phyloP scores from a whole-genome alignment of 1,140 invertebrate genomes.

The Pissodes strobi region DNA sequence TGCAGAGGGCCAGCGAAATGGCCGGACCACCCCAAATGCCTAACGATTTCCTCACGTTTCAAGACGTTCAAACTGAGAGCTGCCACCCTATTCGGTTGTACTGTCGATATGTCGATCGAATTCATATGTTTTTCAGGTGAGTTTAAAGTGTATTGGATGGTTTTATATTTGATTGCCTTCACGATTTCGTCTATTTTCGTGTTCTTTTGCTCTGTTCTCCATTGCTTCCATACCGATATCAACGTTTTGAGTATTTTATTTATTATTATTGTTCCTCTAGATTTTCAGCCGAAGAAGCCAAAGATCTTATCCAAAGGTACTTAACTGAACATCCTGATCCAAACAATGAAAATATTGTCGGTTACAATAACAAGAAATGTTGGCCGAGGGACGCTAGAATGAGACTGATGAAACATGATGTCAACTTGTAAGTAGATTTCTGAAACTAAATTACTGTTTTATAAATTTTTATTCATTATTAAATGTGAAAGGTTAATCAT shows the following conservation, averaged over 20 bases:
- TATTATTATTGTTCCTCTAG: constrained; percentile 56
- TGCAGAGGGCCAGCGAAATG: constrained; percentile 97
- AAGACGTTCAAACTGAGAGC: constrained; percentile 89
- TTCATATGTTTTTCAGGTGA: constrained; percentile 93
- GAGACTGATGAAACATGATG: constrained; percentile 99
- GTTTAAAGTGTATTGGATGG: not conserved
- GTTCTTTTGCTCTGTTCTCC: too few species aligned
- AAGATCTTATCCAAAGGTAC: constrained; percentile 98
- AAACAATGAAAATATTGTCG: constrained; percentile 99
- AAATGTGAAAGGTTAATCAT: too few species aligned
- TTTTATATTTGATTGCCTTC: too few species aligned
- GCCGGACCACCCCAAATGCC: constrained; percentile 98
- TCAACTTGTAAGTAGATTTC: too few species aligned
- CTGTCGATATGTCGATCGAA: constrained; percentile 94
- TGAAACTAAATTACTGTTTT: too few species aligned
- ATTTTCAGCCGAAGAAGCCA: constrained; percentile 95
- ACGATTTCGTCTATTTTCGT: too few species aligned
- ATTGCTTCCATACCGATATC: too few species aligned
- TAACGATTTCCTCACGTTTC: constrained; percentile 94
- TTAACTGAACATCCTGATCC: constrained; percentile 99
- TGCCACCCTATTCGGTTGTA: constrained; percentile 96
- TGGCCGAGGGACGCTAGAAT: constrained; percentile 99
- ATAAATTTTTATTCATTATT: too few species aligned
- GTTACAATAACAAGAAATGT: constrained; percentile 99
- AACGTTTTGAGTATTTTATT: too few species aligned